phyloP scores from a whole-genome alignment of 2,797 vertebrate species.

The Macrochelys suwanniensis region DNA sequence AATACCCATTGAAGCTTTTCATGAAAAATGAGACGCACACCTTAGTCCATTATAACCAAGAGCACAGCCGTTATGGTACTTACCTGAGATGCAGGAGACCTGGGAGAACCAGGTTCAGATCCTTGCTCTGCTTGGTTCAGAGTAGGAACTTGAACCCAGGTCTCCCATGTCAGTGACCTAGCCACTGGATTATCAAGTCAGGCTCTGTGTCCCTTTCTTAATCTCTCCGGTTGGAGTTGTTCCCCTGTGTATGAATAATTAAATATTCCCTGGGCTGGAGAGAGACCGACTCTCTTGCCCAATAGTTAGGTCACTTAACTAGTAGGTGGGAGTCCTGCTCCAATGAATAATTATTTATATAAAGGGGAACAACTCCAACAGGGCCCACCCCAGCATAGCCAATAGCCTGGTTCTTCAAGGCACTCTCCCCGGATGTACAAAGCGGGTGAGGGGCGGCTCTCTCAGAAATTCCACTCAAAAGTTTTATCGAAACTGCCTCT shows the following conservation, averaged over 20 bases:
- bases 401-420: background rate
- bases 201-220: background rate
- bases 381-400: background rate
- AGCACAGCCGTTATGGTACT: background rate
- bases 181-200: background rate
- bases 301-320: background rate
- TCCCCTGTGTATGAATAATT: background rate
- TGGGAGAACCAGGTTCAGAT: background rate
- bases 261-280: background rate
- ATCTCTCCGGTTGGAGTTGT: background rate
- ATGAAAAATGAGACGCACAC: background rate
- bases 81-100: background rate
- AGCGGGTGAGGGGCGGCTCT: background rate
- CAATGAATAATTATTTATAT: background rate
- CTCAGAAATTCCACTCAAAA: background rate
- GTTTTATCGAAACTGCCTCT: background rate
- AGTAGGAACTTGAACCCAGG: background rate
- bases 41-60: background rate
- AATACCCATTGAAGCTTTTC: background rate
- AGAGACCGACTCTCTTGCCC: background rate
- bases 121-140: background rate
- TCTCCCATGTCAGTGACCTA: background rate
- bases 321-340: background rate
- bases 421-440: background rate
- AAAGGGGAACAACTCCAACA: background rate